Base-by-base conservation (phyloP, 2,113 vertebrate genomes). In the Archilochus colubris region DNA sequence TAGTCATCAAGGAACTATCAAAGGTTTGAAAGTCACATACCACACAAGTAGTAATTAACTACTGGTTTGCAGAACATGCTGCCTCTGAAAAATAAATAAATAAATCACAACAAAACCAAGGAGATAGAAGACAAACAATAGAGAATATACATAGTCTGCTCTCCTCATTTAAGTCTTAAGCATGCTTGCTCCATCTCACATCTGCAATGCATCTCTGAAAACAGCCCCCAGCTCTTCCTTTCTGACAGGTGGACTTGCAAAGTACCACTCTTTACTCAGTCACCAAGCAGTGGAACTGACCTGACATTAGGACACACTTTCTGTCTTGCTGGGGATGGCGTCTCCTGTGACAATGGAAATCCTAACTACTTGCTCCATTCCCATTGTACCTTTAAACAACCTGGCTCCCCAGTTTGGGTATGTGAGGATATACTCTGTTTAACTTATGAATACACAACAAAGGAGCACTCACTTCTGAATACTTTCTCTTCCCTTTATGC, bases 11-110 rank as follows among this genome's bases (percentile, higher is more conserved):
- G 66, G 21, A 94, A 58, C 67, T 58, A 83, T 22, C 51, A 79
- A 22, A 92, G 94, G 86, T 87, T 64, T 94, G 64, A 91, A 94
- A 89, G 75, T 94, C 89, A 86, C 7, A 2, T 31, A 57, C 31
- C 78, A 40, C 3, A 19, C 0, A 0, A 81, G 14, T 44, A 84
- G 28, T 88, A 89, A 94, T 91, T 81, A 95, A 36, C 19, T 80
- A 43, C 43, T 61, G 24, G 11, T 3, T 53, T 84, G 73, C 30
- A 92, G 22, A 81, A 53, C 4, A 23, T 30, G 30, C 13, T 82
- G 14, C 14, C 40, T 82, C 17, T 83, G 10, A 3, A 22, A 58
- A 68, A n/a, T 12, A 54, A 59, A 23, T 3, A 54, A 69, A 50
- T 25, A n/a, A 44, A 7, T 40, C 40, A 36, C 33, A 24, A 12